Evolutionary conservation across 2,113 vertebrate species (phyloP).

Genomic region (Callipepla squamata): DNA sequence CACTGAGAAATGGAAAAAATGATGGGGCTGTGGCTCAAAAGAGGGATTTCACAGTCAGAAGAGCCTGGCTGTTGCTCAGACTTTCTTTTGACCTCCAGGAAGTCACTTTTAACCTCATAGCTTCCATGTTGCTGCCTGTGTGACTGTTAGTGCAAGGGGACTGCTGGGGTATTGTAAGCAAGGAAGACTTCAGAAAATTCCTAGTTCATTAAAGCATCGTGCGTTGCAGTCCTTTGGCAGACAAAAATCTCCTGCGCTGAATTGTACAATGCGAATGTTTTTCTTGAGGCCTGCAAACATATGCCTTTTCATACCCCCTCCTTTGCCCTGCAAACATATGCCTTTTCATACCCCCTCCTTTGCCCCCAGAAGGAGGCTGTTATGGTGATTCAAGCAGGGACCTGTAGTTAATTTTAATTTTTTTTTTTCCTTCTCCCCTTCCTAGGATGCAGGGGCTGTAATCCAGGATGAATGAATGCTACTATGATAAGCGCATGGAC

Average conservation of each 20-base stretch:
- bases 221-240: neutral
- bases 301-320: fast-evolving
- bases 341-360: fast-evolving
- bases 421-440: conserved; percentile 1
- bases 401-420: neutral
- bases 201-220: neutral
- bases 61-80: conserved; percentile 18
- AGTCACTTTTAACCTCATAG: conserved; percentile 18
- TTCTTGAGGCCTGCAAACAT: neutral
- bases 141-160: neutral
- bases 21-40: conserved; percentile 37
- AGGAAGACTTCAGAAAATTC: neutral
- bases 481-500: conserved; percentile 87
- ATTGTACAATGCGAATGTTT: neutral
- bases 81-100: conserved; percentile 19
- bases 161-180: neutral
- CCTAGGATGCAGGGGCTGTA: conserved; percentile 76
- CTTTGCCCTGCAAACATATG: neutral
- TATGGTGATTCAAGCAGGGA: neutral
- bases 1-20: conserved; percentile 59
- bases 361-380: neutral
- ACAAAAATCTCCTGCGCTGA: neutral
- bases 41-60: conserved; percentile 25
- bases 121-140: neutral
- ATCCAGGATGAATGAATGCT: conserved; percentile 86